Conservation (phyloP, 2,113 vertebrate species). For the Microcebus griseorufus region DNA sequence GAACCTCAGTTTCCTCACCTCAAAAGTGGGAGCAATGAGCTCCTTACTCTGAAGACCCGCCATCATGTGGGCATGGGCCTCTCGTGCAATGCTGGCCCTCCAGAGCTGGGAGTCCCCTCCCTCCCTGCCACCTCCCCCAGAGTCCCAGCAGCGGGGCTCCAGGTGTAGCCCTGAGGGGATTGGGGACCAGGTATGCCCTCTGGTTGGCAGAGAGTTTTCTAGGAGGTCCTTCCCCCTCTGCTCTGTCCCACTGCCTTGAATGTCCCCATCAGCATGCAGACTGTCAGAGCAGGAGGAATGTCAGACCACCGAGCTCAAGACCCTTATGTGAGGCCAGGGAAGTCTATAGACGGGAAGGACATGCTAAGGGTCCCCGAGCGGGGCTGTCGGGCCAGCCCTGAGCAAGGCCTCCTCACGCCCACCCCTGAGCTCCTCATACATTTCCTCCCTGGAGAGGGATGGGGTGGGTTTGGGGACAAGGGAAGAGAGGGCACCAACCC, state of each 20-base stretch:
- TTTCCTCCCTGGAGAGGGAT: background rate
- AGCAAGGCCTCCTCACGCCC: background rate
- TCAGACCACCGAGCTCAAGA: background rate
- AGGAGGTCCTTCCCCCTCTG: background rate
- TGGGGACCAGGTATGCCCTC: background rate
- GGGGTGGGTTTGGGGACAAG: background rate
- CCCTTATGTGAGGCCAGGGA: background rate
- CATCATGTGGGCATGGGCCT: accelerated
- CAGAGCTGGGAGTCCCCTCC: background rate
- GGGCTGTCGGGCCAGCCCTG: background rate
- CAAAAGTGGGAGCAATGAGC: background rate
- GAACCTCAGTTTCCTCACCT: slow-evolving; percentile 15
- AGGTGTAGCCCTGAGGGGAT: background rate
- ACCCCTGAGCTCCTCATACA: background rate
- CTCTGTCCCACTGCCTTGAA: background rate
- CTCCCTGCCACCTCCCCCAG: background rate
- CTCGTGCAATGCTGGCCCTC: background rate
- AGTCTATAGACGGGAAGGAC: background rate
- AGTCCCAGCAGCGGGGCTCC: background rate
- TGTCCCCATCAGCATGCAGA: background rate
- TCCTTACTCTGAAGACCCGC: background rate
- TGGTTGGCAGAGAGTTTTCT: background rate
- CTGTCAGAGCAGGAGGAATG: background rate
- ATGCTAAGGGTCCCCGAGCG: background rate
- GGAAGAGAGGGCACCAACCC: background rate